A percentile compares a stretch with the other conserved stretches of the same genome.
These are phyloP conservation scores for Leucophenga maculata DNA, from an alignment of 2,888 invertebrate species.

Conservation along the genomic window DNA sequence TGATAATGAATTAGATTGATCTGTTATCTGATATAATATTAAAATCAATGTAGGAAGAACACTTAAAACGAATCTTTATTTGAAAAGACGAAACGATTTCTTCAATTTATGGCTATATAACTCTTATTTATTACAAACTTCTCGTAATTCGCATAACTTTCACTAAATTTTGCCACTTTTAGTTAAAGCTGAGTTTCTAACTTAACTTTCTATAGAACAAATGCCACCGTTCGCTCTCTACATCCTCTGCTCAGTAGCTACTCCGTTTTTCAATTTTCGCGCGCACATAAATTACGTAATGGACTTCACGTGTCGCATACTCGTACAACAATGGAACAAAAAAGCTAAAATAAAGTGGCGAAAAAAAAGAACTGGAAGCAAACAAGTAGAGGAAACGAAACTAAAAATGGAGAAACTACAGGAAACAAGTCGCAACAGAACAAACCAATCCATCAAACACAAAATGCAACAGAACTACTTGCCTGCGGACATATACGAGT, in stretches of 20 bases:
- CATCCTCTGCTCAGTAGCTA: background rate
- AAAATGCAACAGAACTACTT: background rate
- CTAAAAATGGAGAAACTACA: slow-evolving; percentile 40
- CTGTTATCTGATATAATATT: too few species aligned
- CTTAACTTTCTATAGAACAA: too few species aligned
- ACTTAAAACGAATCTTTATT: too few species aligned
- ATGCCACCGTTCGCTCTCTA: too few species aligned
- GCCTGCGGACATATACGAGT: slow-evolving; percentile 7
- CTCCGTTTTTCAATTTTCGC: slow-evolving; percentile 46
- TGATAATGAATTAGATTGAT: too few species aligned
- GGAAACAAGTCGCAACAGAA: slow-evolving; percentile 48
- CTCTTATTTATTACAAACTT: too few species aligned
- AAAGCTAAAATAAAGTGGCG: slow-evolving; percentile 31
- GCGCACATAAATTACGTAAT: slow-evolving; percentile 64
- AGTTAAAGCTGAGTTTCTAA: too few species aligned
- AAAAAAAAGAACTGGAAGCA: slow-evolving; percentile 39
- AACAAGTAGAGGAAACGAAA: background rate
- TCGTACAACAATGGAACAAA: slow-evolving; percentile 38
- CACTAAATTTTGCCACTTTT: too few species aligned
- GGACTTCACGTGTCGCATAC: slow-evolving; percentile 59
- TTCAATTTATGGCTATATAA: too few species aligned
- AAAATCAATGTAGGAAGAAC: too few species aligned
- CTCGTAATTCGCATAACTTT: too few species aligned
- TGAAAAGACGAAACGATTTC: too few species aligned
- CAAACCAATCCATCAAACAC: slow-evolving; percentile 28